phyloP scores from a whole-genome alignment of 1,140 invertebrate genomes.

The Metaphire vulgaris region DNA sequence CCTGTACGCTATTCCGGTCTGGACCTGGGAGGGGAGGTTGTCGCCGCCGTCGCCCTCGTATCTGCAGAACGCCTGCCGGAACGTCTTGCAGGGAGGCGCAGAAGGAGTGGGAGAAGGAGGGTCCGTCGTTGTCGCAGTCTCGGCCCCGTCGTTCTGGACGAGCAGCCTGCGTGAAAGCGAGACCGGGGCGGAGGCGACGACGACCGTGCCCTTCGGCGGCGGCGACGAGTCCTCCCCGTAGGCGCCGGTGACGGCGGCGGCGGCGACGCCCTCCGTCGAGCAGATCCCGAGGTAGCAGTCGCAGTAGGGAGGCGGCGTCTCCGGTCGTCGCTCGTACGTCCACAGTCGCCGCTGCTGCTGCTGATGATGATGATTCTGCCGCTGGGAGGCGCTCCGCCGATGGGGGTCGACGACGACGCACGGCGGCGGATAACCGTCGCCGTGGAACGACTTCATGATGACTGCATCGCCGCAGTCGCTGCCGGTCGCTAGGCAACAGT shows the following conservation, averaged over 20 bases:
- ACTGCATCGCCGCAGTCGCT: neutral
- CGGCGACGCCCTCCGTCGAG: neutral
- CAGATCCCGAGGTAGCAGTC: neutral
- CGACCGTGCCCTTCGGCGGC: neutral
- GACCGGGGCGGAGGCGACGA: neutral
- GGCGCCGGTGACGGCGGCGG: neutral
- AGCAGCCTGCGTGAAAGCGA: neutral
- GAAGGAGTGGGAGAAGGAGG: neutral
- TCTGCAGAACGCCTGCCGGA: too few species aligned
- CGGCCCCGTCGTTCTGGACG: neutral
- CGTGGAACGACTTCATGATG: neutral
- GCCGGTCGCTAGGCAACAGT: neutral
- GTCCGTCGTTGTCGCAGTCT: neutral
- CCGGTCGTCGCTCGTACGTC: neutral
- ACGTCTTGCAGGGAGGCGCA: too few species aligned
- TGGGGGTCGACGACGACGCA: too few species aligned
- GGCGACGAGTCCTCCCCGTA: neutral
- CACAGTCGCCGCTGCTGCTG: neutral
- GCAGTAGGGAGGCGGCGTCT: neutral
- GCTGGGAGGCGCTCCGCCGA: too few species aligned
- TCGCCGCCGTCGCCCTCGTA: neutral
- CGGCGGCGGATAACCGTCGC: neutral
- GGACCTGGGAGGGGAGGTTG: neutral
- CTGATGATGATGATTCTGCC: too few species aligned
- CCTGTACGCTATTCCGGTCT: neutral